Base-by-base conservation (phyloP, 2,797 vertebrate species). In the Novumbra hubbsi region DNA sequence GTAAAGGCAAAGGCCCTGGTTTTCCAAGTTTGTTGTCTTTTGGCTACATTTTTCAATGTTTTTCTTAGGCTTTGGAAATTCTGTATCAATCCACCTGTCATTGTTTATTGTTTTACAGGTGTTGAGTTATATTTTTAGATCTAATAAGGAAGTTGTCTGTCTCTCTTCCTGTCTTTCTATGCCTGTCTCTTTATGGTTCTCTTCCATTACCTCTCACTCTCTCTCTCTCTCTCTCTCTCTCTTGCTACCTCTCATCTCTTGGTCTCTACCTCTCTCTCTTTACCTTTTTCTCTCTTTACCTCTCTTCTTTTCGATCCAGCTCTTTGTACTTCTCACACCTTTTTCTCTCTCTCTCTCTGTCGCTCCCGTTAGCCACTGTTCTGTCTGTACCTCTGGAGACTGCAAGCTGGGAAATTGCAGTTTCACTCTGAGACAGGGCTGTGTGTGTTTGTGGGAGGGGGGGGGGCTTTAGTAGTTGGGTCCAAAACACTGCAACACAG, bases 281-380 rank as follows among this genome's bases (percentile, higher is more conserved):
- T 38, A 38, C 34, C 65, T n/a, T 12, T 50, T 17, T 55, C 32
- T 74, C 76, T 68, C 52, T 68, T 34, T 68, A 19, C 27, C 19
- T 68, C 12, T 38, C 52, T 69, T 62, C 55, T 34, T 57, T 45
- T 28, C 50, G 19, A 5, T 27, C 12, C 2, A 8, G 2, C 62
- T 7, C 12, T 2, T 12, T 9, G 16, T 21, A 30, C 28, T 21
- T 7, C 41, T 38, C 41, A 32, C 45, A 65, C 65, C 27, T 63
- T 60, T 30, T 45, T 3, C 28, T 34, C n/a, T 55, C 32, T 74
- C 72, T 71, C 27, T 68, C 49, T 68, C n/a, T 45, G 17, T 74
- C 72, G 67, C 28, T 68, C 50, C 60, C 41, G 49, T 49, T 38
- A 49, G 24, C 49, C 21, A 62, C 32, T 34, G 57, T 21, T 45